Percentiles rank a stretch among this genome's conserved stretches.
Conservation (phyloP, 2,888 invertebrate genomes). For the Rotaria magnacalcarata region DNA sequence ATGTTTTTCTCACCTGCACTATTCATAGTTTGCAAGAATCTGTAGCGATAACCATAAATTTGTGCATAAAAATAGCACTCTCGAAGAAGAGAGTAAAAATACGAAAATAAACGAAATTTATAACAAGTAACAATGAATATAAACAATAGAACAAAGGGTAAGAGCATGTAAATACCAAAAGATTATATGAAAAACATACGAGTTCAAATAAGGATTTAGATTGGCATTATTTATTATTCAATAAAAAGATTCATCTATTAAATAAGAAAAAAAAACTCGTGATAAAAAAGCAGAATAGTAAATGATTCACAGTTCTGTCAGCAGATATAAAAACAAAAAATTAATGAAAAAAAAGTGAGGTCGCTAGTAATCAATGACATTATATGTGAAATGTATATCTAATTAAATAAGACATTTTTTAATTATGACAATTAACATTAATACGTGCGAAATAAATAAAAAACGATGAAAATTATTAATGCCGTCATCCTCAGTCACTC, state of each 20-base stretch:
- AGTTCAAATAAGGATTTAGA: neutral
- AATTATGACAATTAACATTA: no score
- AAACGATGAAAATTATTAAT: no score
- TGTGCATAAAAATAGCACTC: neutral
- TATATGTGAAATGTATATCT: no score
- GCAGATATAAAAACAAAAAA: no score
- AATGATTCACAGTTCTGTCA: neutral
- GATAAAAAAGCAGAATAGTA: neutral
- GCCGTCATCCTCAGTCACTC: no score
- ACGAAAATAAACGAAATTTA: neutral
- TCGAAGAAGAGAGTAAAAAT: neutral
- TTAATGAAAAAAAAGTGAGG: no score
- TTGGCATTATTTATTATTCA: neutral
- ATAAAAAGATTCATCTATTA: neutral
- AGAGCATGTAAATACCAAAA: neutral
- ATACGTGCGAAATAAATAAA: no score
- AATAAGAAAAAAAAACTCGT: neutral
- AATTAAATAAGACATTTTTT: no score
- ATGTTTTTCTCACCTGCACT: slow-evolving; percentile 5
- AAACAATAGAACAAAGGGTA: slow-evolving; percentile 3
- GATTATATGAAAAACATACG: neutral
- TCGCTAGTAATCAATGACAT: no score
- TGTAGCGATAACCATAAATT: neutral
- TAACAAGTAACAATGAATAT: slow-evolving; percentile 6
- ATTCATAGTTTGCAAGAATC: neutral